Evolutionary conservation across 2,113 vertebrate genomes (phyloP).

Genomic region (Xenotilapia flavipinnis): DNA sequence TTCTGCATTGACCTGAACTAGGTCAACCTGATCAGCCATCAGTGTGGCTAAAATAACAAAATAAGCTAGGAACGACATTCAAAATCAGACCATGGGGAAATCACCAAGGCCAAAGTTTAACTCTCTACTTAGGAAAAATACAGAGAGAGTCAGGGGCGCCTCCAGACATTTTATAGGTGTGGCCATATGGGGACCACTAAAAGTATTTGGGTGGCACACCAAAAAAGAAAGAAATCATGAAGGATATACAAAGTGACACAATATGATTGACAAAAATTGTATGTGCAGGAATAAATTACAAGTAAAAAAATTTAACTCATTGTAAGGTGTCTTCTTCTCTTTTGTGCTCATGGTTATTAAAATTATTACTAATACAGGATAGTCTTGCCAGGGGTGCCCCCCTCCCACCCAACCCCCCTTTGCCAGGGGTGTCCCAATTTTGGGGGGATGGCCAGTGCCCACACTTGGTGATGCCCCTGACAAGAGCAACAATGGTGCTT

Average conservation of each 20-base stretch:
- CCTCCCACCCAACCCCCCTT: neutral
- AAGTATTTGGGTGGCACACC: neutral
- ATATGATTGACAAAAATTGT: neutral
- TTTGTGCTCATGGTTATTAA: neutral
- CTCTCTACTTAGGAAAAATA: constrained; percentile 29
- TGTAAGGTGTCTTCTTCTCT: neutral
- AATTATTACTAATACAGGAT: neutral
- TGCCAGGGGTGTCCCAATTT: neutral
- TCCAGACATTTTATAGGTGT: neutral
- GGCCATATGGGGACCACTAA: neutral
- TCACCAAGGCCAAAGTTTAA: neutral
- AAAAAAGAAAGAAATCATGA: neutral
- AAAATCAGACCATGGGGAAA: neutral
- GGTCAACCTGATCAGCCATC: no score
- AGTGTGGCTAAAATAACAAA: neutral
- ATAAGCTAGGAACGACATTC: neutral
- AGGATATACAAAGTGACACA: neutral
- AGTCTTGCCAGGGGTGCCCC: neutral
- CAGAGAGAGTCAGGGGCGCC: neutral
- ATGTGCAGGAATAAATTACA: neutral
- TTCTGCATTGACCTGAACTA: neutral
- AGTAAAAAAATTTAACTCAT: fast-evolving
- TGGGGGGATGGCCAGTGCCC: neutral
- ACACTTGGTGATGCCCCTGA: neutral
- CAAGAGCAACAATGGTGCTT: neutral